Evolutionary conservation across 2,113 vertebrate species (phyloP).

Genomic region (Oncorhynchus clarkii): DNA sequence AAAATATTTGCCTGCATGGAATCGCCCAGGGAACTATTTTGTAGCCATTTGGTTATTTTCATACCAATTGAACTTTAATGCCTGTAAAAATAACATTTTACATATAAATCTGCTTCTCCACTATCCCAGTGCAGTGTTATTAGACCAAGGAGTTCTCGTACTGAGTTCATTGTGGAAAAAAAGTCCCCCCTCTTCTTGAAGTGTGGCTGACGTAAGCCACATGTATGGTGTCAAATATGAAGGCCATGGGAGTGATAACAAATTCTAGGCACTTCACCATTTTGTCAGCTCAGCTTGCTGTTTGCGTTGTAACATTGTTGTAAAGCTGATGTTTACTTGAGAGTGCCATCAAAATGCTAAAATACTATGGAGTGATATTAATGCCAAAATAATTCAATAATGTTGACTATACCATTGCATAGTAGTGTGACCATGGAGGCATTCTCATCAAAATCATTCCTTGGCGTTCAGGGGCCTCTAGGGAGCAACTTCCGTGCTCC

Average conservation of each 20-base stretch:
- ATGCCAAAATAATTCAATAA: too few relatives aligned
- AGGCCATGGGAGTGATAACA: too few relatives aligned
- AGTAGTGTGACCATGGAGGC: too few relatives aligned
- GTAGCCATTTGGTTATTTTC: slow-evolving; percentile 51
- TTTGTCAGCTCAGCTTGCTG: too few relatives aligned
- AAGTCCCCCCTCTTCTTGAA: background rate
- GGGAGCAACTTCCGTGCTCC: background rate
- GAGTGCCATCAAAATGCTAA: too few relatives aligned
- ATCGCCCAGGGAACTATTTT: background rate
- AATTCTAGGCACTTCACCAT: too few relatives aligned
- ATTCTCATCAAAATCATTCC: background rate
- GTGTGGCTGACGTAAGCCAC: background rate
- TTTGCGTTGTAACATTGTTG: too few relatives aligned
- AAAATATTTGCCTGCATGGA: too few relatives aligned
- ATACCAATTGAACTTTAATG: slow-evolving; percentile 36
- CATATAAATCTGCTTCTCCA: slow-evolving; percentile 38
- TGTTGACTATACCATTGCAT: too few relatives aligned
- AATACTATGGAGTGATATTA: too few relatives aligned
- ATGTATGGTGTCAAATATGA: too few relatives aligned
- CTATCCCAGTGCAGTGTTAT: slow-evolving; percentile 23
- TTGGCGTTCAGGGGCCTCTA: background rate
- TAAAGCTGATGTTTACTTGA: too few relatives aligned
- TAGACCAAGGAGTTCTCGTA: slow-evolving; percentile 21
- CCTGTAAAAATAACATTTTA: slow-evolving; percentile 43
- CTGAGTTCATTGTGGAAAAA: slow-evolving; percentile 21